Evolutionary conservation across 2,888 invertebrate species (phyloP), one percentile per base, ranked within the genome.

Genomic region (Epistrophe grossulariae): DNA sequence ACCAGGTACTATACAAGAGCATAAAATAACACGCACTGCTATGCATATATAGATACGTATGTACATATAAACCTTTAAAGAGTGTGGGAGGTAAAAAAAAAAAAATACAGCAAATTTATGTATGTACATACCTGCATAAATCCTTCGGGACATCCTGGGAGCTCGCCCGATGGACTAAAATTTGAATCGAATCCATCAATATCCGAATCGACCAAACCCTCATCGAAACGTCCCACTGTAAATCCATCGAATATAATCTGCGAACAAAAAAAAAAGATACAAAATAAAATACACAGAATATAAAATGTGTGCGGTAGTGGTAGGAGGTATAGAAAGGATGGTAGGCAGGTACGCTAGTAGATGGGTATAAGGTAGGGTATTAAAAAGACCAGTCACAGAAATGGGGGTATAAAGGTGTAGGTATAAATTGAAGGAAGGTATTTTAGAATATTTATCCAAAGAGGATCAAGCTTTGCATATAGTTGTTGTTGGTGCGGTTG

Each of bases 241-340:
- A 98, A 97, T 91, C 97, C 96, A 92, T 98, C 97, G 94, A 98
- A 97, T 89, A 97, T 96, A 80, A 97, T 94, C 95, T 95, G 94
- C 24, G 89, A 90, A 72, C 77, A 77, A 79, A 81, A 70, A 79
- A 84, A 77, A 57, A 17, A 59, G 50, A 76, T 38, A 84, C 28
- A 50, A 50, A 15, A 74, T 50, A 71, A 43, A 71, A 45, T 78
- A 48, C 50, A 59, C 40, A 45, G 52, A 59, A 64, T 71, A 59
- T 64, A 28, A 72, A 72, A 55, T 57, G 40, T 66, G 40, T 40
- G 24, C 2, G 1, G 3, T 24, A 24, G 24, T 3, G 24, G 19
- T 35, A 19, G n/a, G 50, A 15, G 28, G 50, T 52, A 52, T 9
- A 35, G n/a, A n/a, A n/a, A n/a, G 50, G 52, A 0, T 2, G 43